These are phyloP conservation scores for Augochlora pura DNA, from an alignment of 1,140 invertebrate genomes.

Conservation along the genomic window DNA sequence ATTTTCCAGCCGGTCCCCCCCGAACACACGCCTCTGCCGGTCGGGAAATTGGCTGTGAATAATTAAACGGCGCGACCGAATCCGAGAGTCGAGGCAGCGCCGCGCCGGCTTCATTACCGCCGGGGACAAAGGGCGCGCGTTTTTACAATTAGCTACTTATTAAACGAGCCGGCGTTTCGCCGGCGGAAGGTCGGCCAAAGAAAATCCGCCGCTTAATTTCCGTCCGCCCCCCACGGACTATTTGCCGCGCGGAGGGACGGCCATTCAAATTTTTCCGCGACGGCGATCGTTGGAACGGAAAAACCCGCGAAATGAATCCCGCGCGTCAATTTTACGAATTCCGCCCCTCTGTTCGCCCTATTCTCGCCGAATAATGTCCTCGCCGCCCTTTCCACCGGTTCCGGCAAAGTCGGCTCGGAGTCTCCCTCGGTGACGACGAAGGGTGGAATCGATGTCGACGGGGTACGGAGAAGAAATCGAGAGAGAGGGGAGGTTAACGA, in stretches of 20 bases:
- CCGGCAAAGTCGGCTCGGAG: constrained; percentile 35
- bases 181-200: no score
- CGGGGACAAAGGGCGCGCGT: not conserved
- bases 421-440: constrained; percentile 23
- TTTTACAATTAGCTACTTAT: constrained; percentile 32
- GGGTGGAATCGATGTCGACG: constrained; percentile 34
- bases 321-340: not conserved
- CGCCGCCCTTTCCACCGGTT: not conserved
- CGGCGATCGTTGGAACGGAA: no score
- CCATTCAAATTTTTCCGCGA: no score
- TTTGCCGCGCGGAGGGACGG: not conserved
- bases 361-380: not conserved
- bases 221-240: not conserved
- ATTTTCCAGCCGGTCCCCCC: constrained; percentile 23
- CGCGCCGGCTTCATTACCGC: not conserved
- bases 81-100: no score
- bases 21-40: constrained; percentile 14
- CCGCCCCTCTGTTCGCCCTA: not conserved
- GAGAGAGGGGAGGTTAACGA: constrained; percentile 47
- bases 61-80: constrained; percentile 30
- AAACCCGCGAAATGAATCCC: not conserved
- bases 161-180: constrained; percentile 13
- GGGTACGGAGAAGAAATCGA: not conserved
- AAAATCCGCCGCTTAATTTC: constrained; percentile 26
- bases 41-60: constrained; percentile 43